A percentile compares a stretch with the other conserved stretches of the same genome.
Evolutionary conservation across 2,113 vertebrate species (phyloP).

Genomic region (Jaculus jaculus): DNA sequence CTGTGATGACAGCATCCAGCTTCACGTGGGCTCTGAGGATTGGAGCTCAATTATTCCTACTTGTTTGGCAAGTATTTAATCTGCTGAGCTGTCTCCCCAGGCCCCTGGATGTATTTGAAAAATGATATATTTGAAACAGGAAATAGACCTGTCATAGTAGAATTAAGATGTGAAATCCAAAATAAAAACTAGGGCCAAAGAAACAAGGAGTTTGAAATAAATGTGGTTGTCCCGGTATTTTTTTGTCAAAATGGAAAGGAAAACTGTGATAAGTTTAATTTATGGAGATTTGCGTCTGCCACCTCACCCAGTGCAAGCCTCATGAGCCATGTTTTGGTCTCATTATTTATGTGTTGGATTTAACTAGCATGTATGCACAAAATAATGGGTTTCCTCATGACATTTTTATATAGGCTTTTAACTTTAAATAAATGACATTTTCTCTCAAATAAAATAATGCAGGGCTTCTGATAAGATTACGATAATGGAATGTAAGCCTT

Average conservation of each 20-base stretch:
- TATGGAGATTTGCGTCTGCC: not conserved
- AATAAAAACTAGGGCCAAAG: not conserved
- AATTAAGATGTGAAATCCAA: not conserved
- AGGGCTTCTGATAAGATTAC: not conserved
- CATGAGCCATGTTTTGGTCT: not conserved
- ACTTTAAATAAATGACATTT: constrained; percentile 41
- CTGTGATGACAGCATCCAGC: no score
- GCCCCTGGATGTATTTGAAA: no score
- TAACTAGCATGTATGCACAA: not conserved
- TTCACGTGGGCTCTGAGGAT: no score
- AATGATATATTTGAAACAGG: no score
- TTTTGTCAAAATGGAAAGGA: not conserved
- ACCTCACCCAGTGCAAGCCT: not conserved
- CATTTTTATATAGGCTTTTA: not conserved
- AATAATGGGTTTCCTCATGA: not conserved
- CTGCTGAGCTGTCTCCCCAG: no score
- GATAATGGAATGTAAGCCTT: constrained; percentile 45
- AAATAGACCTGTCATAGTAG: not conserved
- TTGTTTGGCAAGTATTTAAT: no score
- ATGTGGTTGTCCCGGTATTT: not conserved
- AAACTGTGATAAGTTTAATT: not conserved
- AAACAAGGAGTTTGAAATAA: not conserved
- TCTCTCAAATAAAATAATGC: constrained; percentile 24
- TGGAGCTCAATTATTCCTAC: no score
- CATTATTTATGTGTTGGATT: not conserved